These are phyloP conservation scores for Pachymerium ferrugineum DNA, from an alignment of 2,888 invertebrate species.

Conservation along the genomic window DNA sequence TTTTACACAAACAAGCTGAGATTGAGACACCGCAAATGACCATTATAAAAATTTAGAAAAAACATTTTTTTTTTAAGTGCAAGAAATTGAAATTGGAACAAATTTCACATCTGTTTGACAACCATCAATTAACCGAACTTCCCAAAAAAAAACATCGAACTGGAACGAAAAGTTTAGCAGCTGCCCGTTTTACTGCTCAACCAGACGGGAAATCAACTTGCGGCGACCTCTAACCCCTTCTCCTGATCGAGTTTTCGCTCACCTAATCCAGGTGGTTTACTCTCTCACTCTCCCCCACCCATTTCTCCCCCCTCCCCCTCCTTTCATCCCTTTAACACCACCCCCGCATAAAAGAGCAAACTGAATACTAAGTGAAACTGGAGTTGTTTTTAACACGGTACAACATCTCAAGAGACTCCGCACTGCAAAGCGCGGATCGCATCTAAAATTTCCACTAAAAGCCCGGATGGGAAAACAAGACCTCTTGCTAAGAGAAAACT, in stretches of 20 bases:
- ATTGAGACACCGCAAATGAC: too few relatives aligned
- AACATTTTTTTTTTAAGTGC: background rate
- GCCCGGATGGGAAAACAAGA: background rate
- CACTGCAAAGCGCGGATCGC: background rate
- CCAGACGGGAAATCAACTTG: conserved; percentile 16
- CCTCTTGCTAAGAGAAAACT: background rate
- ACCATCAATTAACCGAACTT: conserved; percentile 19
- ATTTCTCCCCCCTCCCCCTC: background rate
- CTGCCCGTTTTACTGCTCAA: conserved; percentile 23
- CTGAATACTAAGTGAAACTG: background rate
- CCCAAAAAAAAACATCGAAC: background rate
- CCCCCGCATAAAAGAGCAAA: conserved; percentile 19
- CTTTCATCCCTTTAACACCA: background rate
- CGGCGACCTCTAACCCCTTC: background rate
- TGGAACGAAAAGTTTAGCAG: conserved; percentile 1
- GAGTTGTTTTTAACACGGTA: background rate
- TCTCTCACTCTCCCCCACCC: too few relatives aligned
- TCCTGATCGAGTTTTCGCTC: background rate
- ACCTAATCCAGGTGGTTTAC: conserved; percentile 20
- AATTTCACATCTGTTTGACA: conserved; percentile 10
- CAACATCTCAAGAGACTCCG: background rate
- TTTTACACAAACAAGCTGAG: background rate
- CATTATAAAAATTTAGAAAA: background rate
- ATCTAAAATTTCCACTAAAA: background rate
- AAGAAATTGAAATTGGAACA: background rate